phyloP scores from a whole-genome alignment of 2,797 vertebrate species.

The Yasuhikotakia modesta region DNA sequence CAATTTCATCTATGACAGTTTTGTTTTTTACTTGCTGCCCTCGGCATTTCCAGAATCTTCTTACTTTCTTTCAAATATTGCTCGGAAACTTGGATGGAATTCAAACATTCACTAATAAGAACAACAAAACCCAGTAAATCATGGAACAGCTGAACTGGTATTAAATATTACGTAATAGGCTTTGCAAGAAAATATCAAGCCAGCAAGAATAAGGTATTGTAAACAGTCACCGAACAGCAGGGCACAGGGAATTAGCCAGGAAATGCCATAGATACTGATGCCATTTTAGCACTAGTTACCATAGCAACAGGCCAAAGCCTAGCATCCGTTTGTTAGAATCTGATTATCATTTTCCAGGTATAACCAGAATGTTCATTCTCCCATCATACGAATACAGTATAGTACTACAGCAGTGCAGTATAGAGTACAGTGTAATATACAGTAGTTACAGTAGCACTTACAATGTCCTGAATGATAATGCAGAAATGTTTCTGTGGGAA shows the following conservation, averaged over 20 bases:
- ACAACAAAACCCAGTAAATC: neutral
- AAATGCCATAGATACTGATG: slow-evolving; percentile 42
- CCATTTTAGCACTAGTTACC: slow-evolving; percentile 41
- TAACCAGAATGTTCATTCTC: slow-evolving; percentile 26
- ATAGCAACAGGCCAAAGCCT: slow-evolving; percentile 50
- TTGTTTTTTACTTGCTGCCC: neutral
- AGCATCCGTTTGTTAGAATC: slow-evolving; percentile 29
- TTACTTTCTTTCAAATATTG: neutral
- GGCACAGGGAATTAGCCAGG: slow-evolving; percentile 22
- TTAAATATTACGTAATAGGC: neutral
- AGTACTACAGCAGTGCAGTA: too few relatives aligned
- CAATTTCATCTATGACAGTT: neutral
- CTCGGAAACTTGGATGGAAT: neutral
- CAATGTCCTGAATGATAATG: too few relatives aligned
- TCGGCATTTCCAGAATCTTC: neutral
- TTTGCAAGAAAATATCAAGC: slow-evolving; percentile 2
- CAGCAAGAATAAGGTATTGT: slow-evolving; percentile 9
- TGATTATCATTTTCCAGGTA: slow-evolving; percentile 41
- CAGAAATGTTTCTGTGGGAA: too few relatives aligned
- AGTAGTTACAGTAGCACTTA: neutral
- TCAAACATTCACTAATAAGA: neutral
- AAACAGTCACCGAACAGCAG: neutral
- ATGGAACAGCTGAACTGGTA: neutral
- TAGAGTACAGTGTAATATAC: too few relatives aligned
- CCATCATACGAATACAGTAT: slow-evolving; percentile 13